Conservation (phyloP, 2,797 vertebrate genomes). For the Chaenodraco wilsoni region DNA sequence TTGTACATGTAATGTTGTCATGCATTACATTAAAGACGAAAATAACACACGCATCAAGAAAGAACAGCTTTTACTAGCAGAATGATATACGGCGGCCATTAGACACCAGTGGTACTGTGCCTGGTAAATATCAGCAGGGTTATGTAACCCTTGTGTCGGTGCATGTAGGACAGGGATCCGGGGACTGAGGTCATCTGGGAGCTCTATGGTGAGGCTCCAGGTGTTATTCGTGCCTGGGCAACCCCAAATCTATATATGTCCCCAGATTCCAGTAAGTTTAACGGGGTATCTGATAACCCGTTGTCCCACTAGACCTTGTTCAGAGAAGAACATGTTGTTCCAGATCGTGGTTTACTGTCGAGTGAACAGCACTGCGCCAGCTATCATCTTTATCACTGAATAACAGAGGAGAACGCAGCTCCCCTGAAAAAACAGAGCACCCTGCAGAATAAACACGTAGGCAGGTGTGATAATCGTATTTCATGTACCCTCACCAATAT, state of each 20-base stretch:
- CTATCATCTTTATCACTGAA: slow-evolving; percentile 29
- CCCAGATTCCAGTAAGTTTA: slow-evolving; percentile 39
- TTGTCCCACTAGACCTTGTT: slow-evolving; percentile 9
- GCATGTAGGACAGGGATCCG: background rate
- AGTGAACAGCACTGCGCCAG: slow-evolving; percentile 9
- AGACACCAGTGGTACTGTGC: background rate
- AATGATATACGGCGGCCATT: background rate
- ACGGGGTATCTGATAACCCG: slow-evolving; percentile 41
- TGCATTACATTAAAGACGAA: background rate
- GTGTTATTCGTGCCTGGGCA: slow-evolving; percentile 6
- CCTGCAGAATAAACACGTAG: slow-evolving; percentile 31
- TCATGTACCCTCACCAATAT: slow-evolving; percentile 23
- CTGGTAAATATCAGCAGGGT: background rate
- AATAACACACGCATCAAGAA: background rate
- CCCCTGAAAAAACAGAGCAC: slow-evolving; percentile 33
- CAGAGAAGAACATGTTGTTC: slow-evolving; percentile 42
- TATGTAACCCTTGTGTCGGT: background rate
- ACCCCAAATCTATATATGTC: slow-evolving; percentile 28
- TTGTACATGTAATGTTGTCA: background rate
- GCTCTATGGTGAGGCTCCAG: slow-evolving; percentile 25
- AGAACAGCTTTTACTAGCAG: background rate
- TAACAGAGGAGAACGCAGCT: slow-evolving; percentile 8
- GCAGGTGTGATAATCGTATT: slow-evolving; percentile 48
- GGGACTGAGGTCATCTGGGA: slow-evolving; percentile 13
- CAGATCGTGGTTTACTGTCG: slow-evolving; percentile 11